Evolutionary conservation across 2,797 vertebrate species (phyloP).

Genomic region (Atherinosoma microstoma): DNA sequence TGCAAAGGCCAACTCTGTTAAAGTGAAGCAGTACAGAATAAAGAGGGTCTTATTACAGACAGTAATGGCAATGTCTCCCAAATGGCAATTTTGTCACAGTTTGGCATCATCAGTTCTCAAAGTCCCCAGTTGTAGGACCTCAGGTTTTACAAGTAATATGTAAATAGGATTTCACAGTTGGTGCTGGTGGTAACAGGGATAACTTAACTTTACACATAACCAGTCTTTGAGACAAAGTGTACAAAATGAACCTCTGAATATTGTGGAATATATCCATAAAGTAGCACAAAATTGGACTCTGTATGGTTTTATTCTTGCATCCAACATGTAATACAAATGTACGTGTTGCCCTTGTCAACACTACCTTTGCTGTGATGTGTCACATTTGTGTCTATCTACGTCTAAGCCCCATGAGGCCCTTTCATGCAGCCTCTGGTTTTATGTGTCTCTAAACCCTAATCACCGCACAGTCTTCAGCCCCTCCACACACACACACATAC

Average conservation of each 20-base stretch:
- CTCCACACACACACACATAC: conserved; percentile 15
- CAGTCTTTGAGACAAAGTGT: neutral
- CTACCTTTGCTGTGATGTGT: conserved; percentile 40
- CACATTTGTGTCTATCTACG: conserved; percentile 54
- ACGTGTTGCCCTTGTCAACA: conserved; percentile 26
- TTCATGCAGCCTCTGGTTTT: conserved; percentile 53
- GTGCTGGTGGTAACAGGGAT: too few relatives aligned
- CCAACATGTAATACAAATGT: neutral
- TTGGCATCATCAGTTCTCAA: too few relatives aligned
- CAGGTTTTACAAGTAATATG: too few relatives aligned
- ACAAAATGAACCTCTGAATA: neutral
- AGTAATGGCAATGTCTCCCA: too few relatives aligned
- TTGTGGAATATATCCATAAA: neutral
- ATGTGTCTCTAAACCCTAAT: conserved; percentile 73
- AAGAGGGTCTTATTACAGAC: too few relatives aligned
- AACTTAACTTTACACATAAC: too few relatives aligned
- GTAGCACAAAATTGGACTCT: neutral
- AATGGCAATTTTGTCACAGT: too few relatives aligned
- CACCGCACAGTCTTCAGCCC: conserved; percentile 42
- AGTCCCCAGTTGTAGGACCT: too few relatives aligned
- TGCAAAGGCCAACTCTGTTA: too few relatives aligned
- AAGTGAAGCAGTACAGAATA: too few relatives aligned
- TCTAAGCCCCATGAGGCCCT: conserved; percentile 62
- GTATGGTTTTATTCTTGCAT: neutral
- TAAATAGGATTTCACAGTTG: too few relatives aligned